A percentile compares a stretch with the other conserved stretches of the same genome.
phyloP scores from a whole-genome alignment of 1,140 invertebrate genomes.

The Drosophila fuyamai region DNA sequence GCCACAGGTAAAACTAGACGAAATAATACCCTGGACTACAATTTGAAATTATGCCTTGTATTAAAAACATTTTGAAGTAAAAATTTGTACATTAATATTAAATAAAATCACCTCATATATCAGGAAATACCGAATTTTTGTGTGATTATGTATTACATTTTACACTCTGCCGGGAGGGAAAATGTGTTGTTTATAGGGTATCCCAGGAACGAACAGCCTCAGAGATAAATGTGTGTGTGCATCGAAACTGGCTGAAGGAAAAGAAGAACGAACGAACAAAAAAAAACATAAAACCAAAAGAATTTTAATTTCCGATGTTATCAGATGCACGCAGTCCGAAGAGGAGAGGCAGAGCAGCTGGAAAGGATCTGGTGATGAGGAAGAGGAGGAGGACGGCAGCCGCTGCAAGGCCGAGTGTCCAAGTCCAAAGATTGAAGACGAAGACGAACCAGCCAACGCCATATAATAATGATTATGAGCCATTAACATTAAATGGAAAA shows the following conservation, averaged over 20 bases:
- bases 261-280: conserved; percentile 31
- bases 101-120: too few species aligned
- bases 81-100: too few species aligned
- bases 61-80: too few species aligned
- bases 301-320: conserved; percentile 84
- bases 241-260: conserved; percentile 46
- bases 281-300: conserved; percentile 82
- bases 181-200: conserved; percentile 27
- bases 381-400: conserved; percentile 18
- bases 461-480: conserved; percentile 84
- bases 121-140: too few species aligned
- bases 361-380: conserved; percentile 13
- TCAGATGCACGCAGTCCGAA: conserved; percentile 77
- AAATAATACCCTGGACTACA: conserved; percentile 3
- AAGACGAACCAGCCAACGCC: conserved; percentile 79
- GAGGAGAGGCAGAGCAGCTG: conserved; percentile 37
- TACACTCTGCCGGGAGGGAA: background rate
- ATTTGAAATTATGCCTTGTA: background rate
- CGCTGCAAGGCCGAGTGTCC: conserved; percentile 44
- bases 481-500: conserved; percentile 84
- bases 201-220: conserved; percentile 22
- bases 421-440: conserved; percentile 55
- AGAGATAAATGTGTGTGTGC: conserved; percentile 19
- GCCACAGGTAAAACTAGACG: background rate
- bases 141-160: too few species aligned